These are phyloP conservation scores for Myiotriccus ornatus DNA, from an alignment of 2,797 vertebrate genomes.

Conservation along the genomic window DNA sequence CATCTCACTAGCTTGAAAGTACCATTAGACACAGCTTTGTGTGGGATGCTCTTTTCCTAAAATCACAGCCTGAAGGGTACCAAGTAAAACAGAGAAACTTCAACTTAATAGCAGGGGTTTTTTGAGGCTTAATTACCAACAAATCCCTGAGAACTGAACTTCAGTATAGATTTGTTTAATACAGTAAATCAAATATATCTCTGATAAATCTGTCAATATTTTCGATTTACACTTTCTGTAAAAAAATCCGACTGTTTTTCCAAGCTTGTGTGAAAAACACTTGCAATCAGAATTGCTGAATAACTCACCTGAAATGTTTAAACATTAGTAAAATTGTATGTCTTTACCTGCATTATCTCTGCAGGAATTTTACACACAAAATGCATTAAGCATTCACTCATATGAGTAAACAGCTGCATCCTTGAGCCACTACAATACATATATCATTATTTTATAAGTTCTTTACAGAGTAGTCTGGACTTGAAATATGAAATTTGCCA, in stretches of 20 bases:
- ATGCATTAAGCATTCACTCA: background rate
- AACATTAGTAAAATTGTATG: background rate
- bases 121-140: background rate
- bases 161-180: background rate
- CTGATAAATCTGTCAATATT: background rate
- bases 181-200: background rate
- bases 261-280: background rate
- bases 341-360: background rate
- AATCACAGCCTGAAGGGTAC: background rate
- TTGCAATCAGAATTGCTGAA: background rate
- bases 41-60: background rate
- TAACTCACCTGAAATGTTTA: background rate
- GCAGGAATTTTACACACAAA: background rate
- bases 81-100: background rate
- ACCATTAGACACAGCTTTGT: background rate
- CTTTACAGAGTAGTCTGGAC: background rate
- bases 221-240: background rate
- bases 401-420: background rate
- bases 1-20: background rate
- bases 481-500: background rate
- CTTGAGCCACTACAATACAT: background rate
- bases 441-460: background rate
- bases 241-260: background rate
- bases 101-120: background rate
- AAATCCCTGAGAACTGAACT: background rate